Evolutionary conservation across 2,113 vertebrate species (phyloP).

Genomic region (Crocuta crocuta): DNA sequence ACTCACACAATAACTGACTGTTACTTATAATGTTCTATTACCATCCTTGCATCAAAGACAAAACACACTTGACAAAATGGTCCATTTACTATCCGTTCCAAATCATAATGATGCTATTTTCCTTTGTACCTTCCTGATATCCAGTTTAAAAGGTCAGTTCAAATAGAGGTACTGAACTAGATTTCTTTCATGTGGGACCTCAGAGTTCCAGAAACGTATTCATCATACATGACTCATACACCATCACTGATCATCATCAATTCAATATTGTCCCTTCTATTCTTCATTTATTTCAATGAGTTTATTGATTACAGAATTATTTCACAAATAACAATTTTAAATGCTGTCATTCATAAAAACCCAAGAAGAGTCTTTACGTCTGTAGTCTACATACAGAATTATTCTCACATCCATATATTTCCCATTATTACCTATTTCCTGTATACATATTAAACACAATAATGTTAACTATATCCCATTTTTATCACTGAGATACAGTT

Average conservation of each 20-base stretch:
- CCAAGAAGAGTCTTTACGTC: background rate
- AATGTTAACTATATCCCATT: background rate
- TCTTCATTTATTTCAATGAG: background rate
- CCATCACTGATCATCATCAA: background rate
- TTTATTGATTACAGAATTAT: background rate
- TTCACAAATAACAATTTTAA: background rate
- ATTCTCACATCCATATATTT: background rate
- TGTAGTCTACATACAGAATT: background rate
- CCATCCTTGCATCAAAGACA: background rate
- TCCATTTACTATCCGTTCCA: background rate
- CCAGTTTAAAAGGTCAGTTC: background rate
- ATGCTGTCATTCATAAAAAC: background rate
- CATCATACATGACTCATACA: background rate
- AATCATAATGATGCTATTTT: background rate
- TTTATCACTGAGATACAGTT: background rate
- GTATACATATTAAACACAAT: background rate
- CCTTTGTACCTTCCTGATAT: background rate
- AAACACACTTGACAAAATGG: background rate
- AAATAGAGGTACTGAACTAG: background rate
- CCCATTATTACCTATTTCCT: background rate
- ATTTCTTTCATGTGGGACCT: background rate
- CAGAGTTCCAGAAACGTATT: background rate
- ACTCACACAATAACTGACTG: background rate
- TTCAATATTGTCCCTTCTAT: background rate
- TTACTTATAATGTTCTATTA: background rate